Evolutionary conservation across 2,797 vertebrate genomes (phyloP).

Genomic region (Philypnodon macrostomus): DNA sequence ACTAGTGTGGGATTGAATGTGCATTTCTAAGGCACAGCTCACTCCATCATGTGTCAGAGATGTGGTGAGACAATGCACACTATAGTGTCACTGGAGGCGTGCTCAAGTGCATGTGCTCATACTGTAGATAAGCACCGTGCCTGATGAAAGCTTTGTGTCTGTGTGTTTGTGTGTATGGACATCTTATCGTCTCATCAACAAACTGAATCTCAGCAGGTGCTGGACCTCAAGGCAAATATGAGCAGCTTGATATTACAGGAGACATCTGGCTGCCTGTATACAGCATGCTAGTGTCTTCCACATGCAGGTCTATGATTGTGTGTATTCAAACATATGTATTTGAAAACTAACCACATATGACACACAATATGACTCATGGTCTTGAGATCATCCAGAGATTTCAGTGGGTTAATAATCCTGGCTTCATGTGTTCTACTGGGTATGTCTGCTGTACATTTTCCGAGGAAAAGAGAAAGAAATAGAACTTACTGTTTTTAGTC

Average conservation of each 20-base stretch:
- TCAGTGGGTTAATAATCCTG: conserved; percentile 8
- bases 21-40: conserved; percentile 60
- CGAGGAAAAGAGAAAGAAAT: no score
- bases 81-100: conserved; percentile 22
- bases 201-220: conserved; percentile 64
- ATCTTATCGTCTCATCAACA: conserved; percentile 40
- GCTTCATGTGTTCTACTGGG: not conserved
- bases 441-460: conserved; percentile 15
- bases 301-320: conserved; percentile 12
- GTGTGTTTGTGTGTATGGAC: not conserved
- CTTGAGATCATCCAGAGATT: conserved; percentile 23
- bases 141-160: conserved; percentile 24
- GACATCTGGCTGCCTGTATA: conserved; percentile 61
- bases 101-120: conserved; percentile 23
- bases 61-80: conserved; percentile 54
- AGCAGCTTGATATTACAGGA: conserved; percentile 60
- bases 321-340: conserved; percentile 19
- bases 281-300: conserved; percentile 26
- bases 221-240: conserved; percentile 63
- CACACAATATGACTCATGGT: conserved; percentile 8
- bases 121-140: conserved; percentile 41
- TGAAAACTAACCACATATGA: conserved; percentile 10
- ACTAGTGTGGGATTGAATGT: conserved; percentile 63
- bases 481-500: no score
- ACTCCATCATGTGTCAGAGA: conserved; percentile 66